Percentiles rank a stretch among this genome's conserved stretches.
Evolutionary conservation across 2,888 invertebrate genomes (phyloP).

Genomic region (Megastigmus dorsalis): DNA sequence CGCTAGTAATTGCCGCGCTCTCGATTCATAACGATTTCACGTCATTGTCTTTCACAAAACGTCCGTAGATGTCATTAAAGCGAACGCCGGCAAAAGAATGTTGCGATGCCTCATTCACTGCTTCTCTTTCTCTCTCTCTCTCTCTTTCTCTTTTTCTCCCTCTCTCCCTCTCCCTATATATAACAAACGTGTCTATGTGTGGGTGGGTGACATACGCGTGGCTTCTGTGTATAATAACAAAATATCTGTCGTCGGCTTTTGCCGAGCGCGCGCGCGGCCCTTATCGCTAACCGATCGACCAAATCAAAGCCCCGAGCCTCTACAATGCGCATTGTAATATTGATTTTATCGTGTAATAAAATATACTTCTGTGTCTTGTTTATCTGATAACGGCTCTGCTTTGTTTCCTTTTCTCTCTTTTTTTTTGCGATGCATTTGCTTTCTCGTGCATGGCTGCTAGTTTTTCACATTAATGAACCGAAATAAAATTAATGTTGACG

Average conservation of each 20-base stretch:
- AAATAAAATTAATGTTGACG: slow-evolving; percentile 26
- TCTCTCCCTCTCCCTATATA: not conserved
- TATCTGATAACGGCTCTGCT: not conserved
- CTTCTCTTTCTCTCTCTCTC: not conserved
- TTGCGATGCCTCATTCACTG: slow-evolving; percentile 22
- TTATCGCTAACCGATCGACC: slow-evolving; percentile 41
- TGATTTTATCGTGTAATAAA: slow-evolving; percentile 51
- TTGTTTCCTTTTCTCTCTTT: no score
- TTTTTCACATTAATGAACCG: slow-evolving; percentile 34
- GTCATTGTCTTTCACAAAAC: slow-evolving; percentile 53
- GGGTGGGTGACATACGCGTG: slow-evolving; percentile 18
- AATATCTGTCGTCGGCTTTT: slow-evolving; percentile 33
- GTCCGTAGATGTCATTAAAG: slow-evolving; percentile 49
- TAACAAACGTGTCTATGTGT: no score
- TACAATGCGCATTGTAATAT: slow-evolving; percentile 39
- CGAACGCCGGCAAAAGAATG: slow-evolving; percentile 30
- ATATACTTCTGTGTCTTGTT: slow-evolving; percentile 29
- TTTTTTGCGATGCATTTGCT: no score
- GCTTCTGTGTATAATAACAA: slow-evolving; percentile 29
- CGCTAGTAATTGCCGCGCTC: slow-evolving; percentile 49
- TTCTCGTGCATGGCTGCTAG: not conserved
- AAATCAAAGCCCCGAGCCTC: slow-evolving; percentile 37
- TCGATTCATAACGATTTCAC: slow-evolving; percentile 52
- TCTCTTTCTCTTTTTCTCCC: not conserved
- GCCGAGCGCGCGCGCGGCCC: not conserved